Evolutionary conservation across 2,797 vertebrate species (phyloP).

Genomic region (Notolabrus celidotus): DNA sequence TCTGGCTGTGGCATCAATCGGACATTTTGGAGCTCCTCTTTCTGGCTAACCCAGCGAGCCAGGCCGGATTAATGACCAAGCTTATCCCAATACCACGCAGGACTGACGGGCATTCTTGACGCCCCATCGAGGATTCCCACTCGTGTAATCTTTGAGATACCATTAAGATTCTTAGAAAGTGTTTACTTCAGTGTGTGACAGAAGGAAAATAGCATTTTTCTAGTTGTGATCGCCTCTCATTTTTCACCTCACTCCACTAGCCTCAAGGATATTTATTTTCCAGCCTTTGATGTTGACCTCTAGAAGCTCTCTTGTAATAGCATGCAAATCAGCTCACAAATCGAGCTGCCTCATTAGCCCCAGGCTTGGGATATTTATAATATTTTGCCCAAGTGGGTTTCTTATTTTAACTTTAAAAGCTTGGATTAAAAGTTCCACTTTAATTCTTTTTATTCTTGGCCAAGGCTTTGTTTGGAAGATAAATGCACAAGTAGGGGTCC

Average conservation of each 20-base stretch:
- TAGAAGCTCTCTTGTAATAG: slow-evolving; percentile 36
- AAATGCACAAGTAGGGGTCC: neutral
- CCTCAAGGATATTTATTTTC: slow-evolving; percentile 40
- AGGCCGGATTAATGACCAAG: slow-evolving; percentile 67
- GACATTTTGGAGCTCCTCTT: slow-evolving; percentile 54
- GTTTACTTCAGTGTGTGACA: slow-evolving; percentile 29
- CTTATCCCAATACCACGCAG: slow-evolving; percentile 62
- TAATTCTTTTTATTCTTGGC: neutral
- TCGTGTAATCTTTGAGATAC: slow-evolving; percentile 54
- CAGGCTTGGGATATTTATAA: slow-evolving; percentile 38
- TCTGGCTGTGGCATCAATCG: slow-evolving; percentile 65
- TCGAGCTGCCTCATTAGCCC: slow-evolving; percentile 37
- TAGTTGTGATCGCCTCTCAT: slow-evolving; percentile 10
- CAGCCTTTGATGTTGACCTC: slow-evolving; percentile 58
- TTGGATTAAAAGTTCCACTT: slow-evolving; percentile 27
- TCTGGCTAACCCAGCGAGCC: slow-evolving; percentile 50
- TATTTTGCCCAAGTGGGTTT: slow-evolving; percentile 27
- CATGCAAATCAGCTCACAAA: slow-evolving; percentile 52
- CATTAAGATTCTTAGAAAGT: slow-evolving; percentile 56
- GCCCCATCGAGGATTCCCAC: slow-evolving; percentile 44
- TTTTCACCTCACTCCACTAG: slow-evolving; percentile 18
- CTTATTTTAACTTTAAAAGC: slow-evolving; percentile 37
- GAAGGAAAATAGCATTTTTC: slow-evolving; percentile 7
- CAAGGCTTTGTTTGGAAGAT: slow-evolving; percentile 12
- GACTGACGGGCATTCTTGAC: slow-evolving; percentile 51